phyloP scores from a whole-genome alignment of 2,113 vertebrate genomes.

The Mugil cephalus region DNA sequence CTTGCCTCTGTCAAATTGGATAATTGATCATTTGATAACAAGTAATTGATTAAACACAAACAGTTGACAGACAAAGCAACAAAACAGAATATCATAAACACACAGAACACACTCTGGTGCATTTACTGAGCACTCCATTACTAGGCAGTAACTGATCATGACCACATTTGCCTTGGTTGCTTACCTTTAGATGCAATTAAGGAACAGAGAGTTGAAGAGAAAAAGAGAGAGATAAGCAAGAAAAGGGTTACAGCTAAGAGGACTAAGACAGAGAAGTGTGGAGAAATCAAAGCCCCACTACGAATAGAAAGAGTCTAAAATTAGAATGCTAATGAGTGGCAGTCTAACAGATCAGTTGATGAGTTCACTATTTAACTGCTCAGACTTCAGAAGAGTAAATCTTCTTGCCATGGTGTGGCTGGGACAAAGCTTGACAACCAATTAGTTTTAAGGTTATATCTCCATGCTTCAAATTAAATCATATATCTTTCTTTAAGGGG shows the following conservation, averaged over 20 bases:
- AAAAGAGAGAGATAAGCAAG: constrained; percentile 3
- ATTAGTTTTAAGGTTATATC: constrained; percentile 13
- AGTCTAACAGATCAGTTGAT: constrained; percentile 58
- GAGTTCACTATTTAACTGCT: constrained; percentile 64
- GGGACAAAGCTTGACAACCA: constrained; percentile 15
- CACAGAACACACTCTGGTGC: background rate
- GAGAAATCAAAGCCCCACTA: constrained; percentile 48
- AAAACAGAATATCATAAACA: constrained; percentile 29
- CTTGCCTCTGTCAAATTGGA: constrained; percentile 17
- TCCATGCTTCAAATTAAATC: background rate
- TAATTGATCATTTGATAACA: constrained; percentile 34
- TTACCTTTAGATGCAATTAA: constrained; percentile 47
- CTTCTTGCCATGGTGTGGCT: constrained; percentile 2
- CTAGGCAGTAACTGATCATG: constrained; percentile 24
- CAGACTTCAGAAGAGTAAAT: constrained; percentile 38
- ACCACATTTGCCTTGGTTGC: constrained; percentile 40
- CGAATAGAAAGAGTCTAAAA: constrained; percentile 65
- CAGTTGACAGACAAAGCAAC: constrained; percentile 3
- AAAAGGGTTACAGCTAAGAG: constrained; percentile 14
- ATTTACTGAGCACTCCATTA: constrained; percentile 32
- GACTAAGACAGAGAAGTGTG: constrained; percentile 10
- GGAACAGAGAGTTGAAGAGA: constrained; percentile 18
- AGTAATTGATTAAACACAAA: constrained; percentile 36
- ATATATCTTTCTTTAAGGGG: constrained; percentile 1
- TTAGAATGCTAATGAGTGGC: constrained; percentile 67